These are phyloP conservation scores for Styela plicata DNA, from an alignment of 23 tunicate genomes.

Conservation along the genomic window DNA sequence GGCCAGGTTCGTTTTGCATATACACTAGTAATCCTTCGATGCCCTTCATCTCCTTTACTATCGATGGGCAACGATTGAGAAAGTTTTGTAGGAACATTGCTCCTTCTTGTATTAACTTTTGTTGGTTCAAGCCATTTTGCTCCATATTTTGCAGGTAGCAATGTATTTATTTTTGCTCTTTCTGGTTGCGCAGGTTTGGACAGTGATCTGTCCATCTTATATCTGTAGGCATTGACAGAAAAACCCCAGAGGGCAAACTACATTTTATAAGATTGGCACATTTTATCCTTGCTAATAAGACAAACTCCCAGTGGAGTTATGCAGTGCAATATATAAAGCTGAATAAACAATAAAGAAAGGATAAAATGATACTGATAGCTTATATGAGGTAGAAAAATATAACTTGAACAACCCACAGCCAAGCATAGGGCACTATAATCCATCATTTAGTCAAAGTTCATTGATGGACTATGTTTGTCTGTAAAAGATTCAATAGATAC, in stretches of 20 bases:
- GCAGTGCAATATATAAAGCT: background rate
- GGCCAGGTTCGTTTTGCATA: constrained; percentile 18
- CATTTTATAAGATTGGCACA: background rate
- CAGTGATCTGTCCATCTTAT: constrained; percentile 1
- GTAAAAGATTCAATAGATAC: too few relatives aligned
- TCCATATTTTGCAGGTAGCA: constrained; percentile 25
- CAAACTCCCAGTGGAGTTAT: background rate
- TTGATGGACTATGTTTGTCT: too few relatives aligned
- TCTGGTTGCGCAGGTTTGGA: background rate
- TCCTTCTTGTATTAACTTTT: background rate
- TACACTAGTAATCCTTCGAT: background rate
- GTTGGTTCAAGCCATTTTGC: constrained; percentile 37
- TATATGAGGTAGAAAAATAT: too few relatives aligned
- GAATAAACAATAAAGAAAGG: background rate
- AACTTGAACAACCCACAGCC: too few relatives aligned
- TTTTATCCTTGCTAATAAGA: background rate
- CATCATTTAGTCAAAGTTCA: too few relatives aligned
- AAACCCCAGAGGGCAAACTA: background rate
- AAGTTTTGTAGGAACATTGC: background rate
- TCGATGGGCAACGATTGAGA: background rate
- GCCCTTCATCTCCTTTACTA: background rate
- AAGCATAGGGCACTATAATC: too few relatives aligned
- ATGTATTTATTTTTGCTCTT: constrained; percentile 4
- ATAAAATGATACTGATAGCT: too few relatives aligned
- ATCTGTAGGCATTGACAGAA: background rate